Conservation (phyloP, 2,888 invertebrate species). For the Drosophila villosipedis region DNA sequence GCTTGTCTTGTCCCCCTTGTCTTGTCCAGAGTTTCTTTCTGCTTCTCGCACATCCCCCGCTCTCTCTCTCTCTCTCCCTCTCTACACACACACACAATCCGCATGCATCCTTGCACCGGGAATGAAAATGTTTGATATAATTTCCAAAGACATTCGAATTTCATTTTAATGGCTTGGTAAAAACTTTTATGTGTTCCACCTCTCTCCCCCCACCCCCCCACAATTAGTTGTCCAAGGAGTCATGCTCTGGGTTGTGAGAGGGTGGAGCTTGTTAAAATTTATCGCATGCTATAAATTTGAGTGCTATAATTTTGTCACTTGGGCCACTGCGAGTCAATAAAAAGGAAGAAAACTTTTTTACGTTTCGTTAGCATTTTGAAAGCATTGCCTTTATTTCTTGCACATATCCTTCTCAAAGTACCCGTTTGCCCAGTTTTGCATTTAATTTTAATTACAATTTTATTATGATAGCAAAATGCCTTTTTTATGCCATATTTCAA, state of each 20-base stretch:
- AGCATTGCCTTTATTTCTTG: conserved; percentile 30
- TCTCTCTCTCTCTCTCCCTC: not conserved
- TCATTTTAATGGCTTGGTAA: conserved; percentile 48
- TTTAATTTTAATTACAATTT: conserved; percentile 75
- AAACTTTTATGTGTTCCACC: conserved; percentile 46
- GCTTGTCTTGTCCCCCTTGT: conserved; percentile 53
- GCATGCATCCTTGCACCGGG: conserved; percentile 22
- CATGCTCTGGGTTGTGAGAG: not conserved
- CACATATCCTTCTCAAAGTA: conserved; percentile 33
- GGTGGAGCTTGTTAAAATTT: conserved; percentile 65
- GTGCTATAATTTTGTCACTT: conserved; percentile 72
- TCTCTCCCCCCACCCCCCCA: not conserved
- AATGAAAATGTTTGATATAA: conserved; percentile 21
- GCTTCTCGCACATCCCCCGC: not conserved
- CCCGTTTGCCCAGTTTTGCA: conserved; percentile 41
- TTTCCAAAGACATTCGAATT: conserved; percentile 26
- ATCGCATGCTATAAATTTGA: conserved; percentile 75
- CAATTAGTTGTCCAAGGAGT: conserved; percentile 56
- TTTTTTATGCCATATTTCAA: conserved; percentile 69
- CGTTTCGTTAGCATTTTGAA: conserved; percentile 60
- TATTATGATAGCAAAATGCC: conserved; percentile 70
- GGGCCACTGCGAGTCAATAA: conserved; percentile 58
- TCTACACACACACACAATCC: not conserved
- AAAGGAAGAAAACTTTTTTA: conserved; percentile 60
- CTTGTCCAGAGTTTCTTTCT: conserved; percentile 30